A percentile compares a stretch with the other conserved stretches of the same genome.
Evolutionary conservation across 2,797 vertebrate species (phyloP).

Genomic region (Xenopus petersii): DNA sequence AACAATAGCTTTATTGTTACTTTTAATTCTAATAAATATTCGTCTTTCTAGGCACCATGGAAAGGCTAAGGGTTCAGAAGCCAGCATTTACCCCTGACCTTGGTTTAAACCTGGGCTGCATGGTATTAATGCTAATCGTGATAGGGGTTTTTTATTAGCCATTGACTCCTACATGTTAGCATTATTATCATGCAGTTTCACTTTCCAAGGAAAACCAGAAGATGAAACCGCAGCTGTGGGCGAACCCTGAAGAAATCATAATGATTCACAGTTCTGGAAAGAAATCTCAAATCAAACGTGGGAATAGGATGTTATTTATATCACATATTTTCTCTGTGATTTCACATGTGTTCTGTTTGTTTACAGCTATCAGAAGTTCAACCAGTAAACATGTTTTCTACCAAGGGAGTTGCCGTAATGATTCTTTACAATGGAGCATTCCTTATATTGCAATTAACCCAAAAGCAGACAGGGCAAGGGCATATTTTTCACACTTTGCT

Average conservation of each 20-base stretch:
- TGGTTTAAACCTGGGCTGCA: slow-evolving; percentile 56
- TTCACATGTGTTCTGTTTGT: no score
- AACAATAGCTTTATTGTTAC: no score
- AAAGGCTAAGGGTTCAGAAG: not conserved
- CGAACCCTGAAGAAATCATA: slow-evolving; percentile 53
- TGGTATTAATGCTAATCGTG: slow-evolving; percentile 99
- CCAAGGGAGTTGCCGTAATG: no score
- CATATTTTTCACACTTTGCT: no score
- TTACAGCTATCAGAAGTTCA: no score
- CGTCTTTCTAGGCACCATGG: not conserved
- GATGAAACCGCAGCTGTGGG: slow-evolving; percentile 54
- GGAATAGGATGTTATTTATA: no score
- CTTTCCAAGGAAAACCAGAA: slow-evolving; percentile 59
- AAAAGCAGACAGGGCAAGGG: no score
- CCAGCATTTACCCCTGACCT: not conserved
- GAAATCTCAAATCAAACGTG: not conserved
- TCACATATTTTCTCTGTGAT: no score
- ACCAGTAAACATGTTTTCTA: no score
- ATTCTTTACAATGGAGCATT: no score
- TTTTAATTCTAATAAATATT: no score
- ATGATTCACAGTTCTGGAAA: slow-evolving; percentile 58
- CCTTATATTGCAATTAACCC: no score
- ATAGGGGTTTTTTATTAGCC: slow-evolving; percentile 88
- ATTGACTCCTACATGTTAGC: slow-evolving; percentile 95
- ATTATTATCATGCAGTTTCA: slow-evolving; percentile 81